Evolutionary conservation across 2,888 invertebrate genomes (phyloP), one percentile per base, ranked within the genome.

Genomic region (Orchesella flavescens): DNA sequence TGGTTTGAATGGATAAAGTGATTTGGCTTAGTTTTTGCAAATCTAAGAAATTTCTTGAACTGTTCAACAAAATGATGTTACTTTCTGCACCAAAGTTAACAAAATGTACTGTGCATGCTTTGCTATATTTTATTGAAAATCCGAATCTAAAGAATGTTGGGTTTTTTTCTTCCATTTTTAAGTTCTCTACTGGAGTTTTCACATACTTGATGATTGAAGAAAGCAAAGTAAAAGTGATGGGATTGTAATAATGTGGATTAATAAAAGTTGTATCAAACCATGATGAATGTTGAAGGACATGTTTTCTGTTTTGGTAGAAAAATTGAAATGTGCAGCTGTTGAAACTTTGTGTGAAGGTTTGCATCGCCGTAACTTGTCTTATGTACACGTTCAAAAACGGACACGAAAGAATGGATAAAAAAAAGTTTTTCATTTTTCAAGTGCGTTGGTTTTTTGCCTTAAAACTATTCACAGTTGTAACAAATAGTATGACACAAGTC

Each of bases 81-180:
- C 34, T 34, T 34, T 34, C 34, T 34, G 19, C 13, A 10, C 3
- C 59, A 5, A 19, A 21, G 3, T 21, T 13, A 0, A 74, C 63
- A 17, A 65, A 75, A 55, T 75, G 65, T 15, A 75, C 49, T 23
- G 34, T 19, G 1, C 12, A 75, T 2, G 34, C 24, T 53, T 55
- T 17, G 10, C 55, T 34, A 19, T 43, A 55, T 55, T 75, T 75
- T 0, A 55, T 19, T n/a, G 55, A 21, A 43, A 65, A 75, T 19
- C 66, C 55, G 4, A 75, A 17, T 53, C 34, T 21, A 13, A 63
- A 75, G 5, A 17, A 34, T 21, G 49, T 17, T 34, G 13, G 15
- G 24, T 13, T 15, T 65, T n/a, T 53, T 2, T 5, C 10, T 10
- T 3, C n/a, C n/a, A 53, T 53, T 53, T n/a, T 10, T 53, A 53